Percentiles rank a stretch among this genome's conserved stretches.
Evolutionary conservation across 2,888 invertebrate genomes (phyloP).

Genomic region (Netelia virgata): DNA sequence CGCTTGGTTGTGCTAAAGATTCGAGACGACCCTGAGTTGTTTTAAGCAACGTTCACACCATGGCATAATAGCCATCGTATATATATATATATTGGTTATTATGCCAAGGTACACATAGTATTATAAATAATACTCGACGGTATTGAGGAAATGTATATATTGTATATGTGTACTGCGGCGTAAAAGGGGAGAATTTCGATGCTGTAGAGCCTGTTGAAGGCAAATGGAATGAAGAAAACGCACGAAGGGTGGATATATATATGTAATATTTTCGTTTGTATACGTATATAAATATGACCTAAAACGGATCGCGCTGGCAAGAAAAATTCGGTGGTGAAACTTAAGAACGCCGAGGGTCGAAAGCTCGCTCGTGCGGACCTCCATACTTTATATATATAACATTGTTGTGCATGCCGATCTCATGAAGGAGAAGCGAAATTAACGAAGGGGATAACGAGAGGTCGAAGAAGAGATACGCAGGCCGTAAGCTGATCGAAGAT

Average conservation of each 20-base stretch:
- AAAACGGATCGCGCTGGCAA: not conserved
- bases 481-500: constrained; percentile 51
- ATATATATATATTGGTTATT: not conserved
- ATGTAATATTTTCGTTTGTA: not conserved
- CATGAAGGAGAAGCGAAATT: constrained; percentile 36
- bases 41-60: constrained; percentile 26
- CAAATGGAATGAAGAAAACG: constrained; percentile 1
- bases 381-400: constrained; percentile 1
- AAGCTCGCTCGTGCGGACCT: constrained; percentile 3
- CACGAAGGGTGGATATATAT: constrained; percentile 6
- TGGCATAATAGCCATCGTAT: constrained; percentile 1
- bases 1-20: constrained; percentile 15
- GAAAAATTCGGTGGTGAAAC: constrained; percentile 40
- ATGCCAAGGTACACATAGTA: not conserved
- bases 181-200: constrained; percentile 31
- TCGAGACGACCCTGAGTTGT: constrained; percentile 1
- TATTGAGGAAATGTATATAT: not conserved
- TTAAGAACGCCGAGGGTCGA: constrained; percentile 22
- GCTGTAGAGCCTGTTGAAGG: constrained; percentile 25
- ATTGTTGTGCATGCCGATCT: constrained; percentile 22
- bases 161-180: not conserved
- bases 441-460: constrained; percentile 47
- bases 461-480: constrained; percentile 17
- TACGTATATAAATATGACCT: not conserved
- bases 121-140: not conserved